Evolutionary conservation across 2,888 invertebrate species (phyloP).

Genomic region (Vandiemenella viatica): DNA sequence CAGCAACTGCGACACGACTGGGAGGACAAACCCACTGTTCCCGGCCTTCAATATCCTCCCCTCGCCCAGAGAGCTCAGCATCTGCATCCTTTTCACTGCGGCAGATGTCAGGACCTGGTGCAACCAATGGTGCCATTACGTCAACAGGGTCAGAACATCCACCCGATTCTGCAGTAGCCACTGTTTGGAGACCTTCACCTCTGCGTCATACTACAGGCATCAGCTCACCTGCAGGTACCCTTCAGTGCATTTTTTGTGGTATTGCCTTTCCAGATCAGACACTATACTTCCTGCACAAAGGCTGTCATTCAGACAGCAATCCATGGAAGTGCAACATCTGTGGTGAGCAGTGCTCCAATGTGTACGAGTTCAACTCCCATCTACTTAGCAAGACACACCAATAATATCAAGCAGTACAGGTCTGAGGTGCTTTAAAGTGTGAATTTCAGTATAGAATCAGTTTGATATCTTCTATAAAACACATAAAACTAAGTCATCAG

Average conservation of each 20-base stretch:
- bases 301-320: slow-evolving; percentile 92
- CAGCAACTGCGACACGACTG: slow-evolving; percentile 24
- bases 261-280: slow-evolving; percentile 93
- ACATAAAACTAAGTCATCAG: no score
- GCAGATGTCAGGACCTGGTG: slow-evolving; percentile 29
- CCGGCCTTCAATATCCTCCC: slow-evolving; percentile 8
- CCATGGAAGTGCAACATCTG: slow-evolving; percentile 97
- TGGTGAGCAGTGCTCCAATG: slow-evolving; percentile 85
- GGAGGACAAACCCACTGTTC: no score
- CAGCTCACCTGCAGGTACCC: slow-evolving; percentile 21
- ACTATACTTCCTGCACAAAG: slow-evolving; percentile 91
- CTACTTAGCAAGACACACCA: slow-evolving; percentile 87
- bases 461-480: no score
- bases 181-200: slow-evolving; percentile 33
- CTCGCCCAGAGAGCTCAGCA: slow-evolving; percentile 13
- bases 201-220: slow-evolving; percentile 20
- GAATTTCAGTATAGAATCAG: no score
- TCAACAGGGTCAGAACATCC: slow-evolving; percentile 44
- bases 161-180: slow-evolving; percentile 10
- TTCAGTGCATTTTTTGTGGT: slow-evolving; percentile 81
- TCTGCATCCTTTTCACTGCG: no score
- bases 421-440: no score
- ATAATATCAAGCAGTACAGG: no score
- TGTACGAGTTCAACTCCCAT: slow-evolving; percentile 95
- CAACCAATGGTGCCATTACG: slow-evolving; percentile 48